A percentile compares a stretch with the other conserved stretches of the same genome.
Conservation (phyloP, 37 sponge, comb jelly and placozoan genomes). For the Diacarnus erythraeanus region DNA sequence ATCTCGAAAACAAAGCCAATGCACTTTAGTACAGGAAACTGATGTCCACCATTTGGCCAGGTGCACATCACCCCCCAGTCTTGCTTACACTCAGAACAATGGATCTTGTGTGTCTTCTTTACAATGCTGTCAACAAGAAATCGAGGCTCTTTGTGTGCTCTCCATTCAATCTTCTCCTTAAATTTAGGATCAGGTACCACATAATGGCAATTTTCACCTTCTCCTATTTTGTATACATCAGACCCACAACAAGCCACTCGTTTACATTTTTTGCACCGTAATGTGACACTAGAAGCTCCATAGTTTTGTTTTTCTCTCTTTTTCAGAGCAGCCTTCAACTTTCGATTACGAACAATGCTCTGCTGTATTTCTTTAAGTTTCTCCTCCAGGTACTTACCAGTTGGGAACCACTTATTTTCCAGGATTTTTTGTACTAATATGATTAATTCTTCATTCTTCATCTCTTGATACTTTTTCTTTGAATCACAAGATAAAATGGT, state of each 20-base stretch:
- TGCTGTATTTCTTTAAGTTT: background rate
- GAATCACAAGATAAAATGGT: constrained; percentile 46
- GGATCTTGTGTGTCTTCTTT: constrained; percentile 32
- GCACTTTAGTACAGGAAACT: constrained; percentile 68
- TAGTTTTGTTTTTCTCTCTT: background rate
- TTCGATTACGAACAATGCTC: background rate
- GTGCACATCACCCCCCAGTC: constrained; percentile 59
- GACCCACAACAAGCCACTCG: constrained; percentile 47
- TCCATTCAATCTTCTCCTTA: background rate
- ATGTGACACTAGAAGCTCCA: background rate
- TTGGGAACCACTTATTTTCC: constrained; percentile 23
- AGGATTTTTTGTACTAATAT: constrained; percentile 11
- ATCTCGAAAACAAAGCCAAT: constrained; percentile 43
- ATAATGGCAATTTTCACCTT: background rate
- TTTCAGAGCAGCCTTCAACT: background rate
- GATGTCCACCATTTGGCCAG: constrained; percentile 14
- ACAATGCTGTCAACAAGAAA: background rate
- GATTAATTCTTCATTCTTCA: constrained; percentile 17
- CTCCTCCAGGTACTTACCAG: background rate
- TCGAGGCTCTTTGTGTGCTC: background rate
- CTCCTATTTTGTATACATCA: constrained; percentile 17
- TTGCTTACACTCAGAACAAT: constrained; percentile 39
- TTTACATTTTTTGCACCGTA: constrained; percentile 57
- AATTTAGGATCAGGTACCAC: constrained; percentile 9
- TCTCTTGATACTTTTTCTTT: constrained; percentile 14